phyloP scores from a whole-genome alignment of 2,888 invertebrate species.

The Rhagonycha fulva region DNA sequence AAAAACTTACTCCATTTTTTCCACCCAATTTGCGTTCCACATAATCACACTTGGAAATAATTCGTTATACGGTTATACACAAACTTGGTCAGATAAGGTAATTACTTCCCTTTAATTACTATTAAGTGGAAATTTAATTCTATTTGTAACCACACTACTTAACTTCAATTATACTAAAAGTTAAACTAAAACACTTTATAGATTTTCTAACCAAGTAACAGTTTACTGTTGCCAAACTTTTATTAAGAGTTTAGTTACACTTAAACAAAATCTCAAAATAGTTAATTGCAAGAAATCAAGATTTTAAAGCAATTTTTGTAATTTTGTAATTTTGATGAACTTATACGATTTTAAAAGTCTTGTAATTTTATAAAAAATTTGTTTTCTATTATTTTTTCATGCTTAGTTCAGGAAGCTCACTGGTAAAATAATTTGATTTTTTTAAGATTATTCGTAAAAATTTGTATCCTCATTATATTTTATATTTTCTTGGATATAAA shows the following conservation, averaged over 20 bases:
- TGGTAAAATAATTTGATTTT: too few relatives aligned
- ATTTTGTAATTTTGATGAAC: neutral
- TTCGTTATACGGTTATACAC: neutral
- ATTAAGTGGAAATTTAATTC: neutral
- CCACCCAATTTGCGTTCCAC: neutral
- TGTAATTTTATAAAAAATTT: neutral
- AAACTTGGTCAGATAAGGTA: neutral
- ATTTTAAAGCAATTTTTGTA: neutral
- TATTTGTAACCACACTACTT: neutral
- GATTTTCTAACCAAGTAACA: neutral
- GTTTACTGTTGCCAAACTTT: neutral
- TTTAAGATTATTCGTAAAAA: too few relatives aligned
- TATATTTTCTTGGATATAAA: too few relatives aligned
- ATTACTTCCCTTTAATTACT: neutral
- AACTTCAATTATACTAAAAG: neutral
- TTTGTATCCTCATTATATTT: too few relatives aligned
- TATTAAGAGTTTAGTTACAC: neutral
- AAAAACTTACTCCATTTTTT: neutral
- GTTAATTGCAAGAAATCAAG: neutral
- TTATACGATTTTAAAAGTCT: too few relatives aligned
- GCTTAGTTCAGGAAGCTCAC: too few relatives aligned
- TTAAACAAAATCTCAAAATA: neutral
- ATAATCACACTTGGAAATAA: neutral
- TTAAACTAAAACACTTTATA: neutral
- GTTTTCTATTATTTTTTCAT: neutral